Base-by-base conservation (phyloP, 2,888 invertebrate genomes). In the Spisula subtruncata region DNA sequence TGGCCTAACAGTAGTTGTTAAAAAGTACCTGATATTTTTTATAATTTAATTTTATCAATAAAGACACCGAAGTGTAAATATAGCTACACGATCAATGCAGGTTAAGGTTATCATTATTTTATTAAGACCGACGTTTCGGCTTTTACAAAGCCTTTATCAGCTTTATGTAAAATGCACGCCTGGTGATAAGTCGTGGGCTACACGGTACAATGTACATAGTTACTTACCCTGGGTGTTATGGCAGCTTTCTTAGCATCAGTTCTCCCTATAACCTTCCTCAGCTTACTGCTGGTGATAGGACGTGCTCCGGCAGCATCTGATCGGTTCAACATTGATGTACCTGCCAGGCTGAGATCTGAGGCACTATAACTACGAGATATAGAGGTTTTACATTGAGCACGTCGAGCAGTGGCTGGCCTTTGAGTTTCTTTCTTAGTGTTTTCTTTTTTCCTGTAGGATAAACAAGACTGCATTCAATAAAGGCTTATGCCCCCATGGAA, bases 141-240 rank as follows among this genome's bases (percentile, higher is more conserved):
- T n/a, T n/a, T n/a, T n/a, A n/a, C n/a, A n/a, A n/a, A n/a, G n/a
- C n/a, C n/a, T n/a, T n/a, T n/a, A n/a, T n/a, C n/a, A n/a, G n/a
- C n/a, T n/a, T n/a, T n/a, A n/a, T n/a, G n/a, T n/a, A n/a, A n/a
- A n/a, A n/a, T n/a, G n/a, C n/a, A n/a, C n/a, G n/a, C n/a, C n/a
- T n/a, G n/a, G n/a, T n/a, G n/a, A n/a, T n/a, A n/a, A n/a, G n/a
- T n/a, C n/a, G n/a, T n/a, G n/a, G n/a, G n/a, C n/a, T n/a, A n/a
- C n/a, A n/a, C n/a, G n/a, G n/a, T n/a, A n/a, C n/a, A 41, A 41
- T 41, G 8, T 8, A 41, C 8, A 8, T 66, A 51, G 10, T 35
- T 2, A 87, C 86, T 71, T 92, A 94, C 94, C 93, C 92, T 93
- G n/a, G 94, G 92, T 16, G 94, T 93, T 25, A 94, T 88, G n/a